Evolutionary conservation across 2,797 vertebrate genomes (phyloP).

Genomic region (Poliocrania exsul): DNA sequence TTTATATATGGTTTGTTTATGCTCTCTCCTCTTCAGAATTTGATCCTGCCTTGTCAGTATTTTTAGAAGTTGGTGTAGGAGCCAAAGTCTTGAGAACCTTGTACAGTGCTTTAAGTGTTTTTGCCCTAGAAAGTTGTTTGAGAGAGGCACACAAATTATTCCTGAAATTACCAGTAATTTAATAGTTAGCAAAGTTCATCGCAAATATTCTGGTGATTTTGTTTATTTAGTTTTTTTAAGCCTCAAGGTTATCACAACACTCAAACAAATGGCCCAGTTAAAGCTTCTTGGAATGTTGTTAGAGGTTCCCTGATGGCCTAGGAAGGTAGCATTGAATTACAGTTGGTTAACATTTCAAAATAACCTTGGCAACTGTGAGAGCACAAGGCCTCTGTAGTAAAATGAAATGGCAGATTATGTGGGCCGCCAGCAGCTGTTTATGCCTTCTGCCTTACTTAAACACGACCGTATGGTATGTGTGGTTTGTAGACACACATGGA

Average conservation of each 20-base stretch:
- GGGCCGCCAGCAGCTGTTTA: background rate
- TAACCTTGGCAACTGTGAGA: background rate
- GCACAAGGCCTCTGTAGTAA: background rate
- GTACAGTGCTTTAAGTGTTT: background rate
- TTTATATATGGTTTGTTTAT: background rate
- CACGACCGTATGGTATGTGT: background rate
- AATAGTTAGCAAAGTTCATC: background rate
- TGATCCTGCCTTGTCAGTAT: background rate
- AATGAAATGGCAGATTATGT: background rate
- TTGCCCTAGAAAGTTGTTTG: background rate
- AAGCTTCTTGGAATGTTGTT: background rate
- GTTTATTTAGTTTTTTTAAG: background rate
- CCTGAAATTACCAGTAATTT: background rate
- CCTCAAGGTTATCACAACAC: background rate
- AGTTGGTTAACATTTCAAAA: background rate
- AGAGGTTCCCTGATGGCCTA: background rate
- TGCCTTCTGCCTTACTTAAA: conserved; percentile 31
- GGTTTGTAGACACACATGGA: background rate
- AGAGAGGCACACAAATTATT: background rate
- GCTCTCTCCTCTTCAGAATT: background rate
- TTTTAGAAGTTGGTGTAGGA: background rate
- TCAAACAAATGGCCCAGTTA: background rate
- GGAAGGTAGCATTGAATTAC: background rate
- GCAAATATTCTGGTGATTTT: background rate
- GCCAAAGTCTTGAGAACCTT: background rate